phyloP scores from a whole-genome alignment of 2,113 vertebrate genomes.

The Tenrec ecaudatus region DNA sequence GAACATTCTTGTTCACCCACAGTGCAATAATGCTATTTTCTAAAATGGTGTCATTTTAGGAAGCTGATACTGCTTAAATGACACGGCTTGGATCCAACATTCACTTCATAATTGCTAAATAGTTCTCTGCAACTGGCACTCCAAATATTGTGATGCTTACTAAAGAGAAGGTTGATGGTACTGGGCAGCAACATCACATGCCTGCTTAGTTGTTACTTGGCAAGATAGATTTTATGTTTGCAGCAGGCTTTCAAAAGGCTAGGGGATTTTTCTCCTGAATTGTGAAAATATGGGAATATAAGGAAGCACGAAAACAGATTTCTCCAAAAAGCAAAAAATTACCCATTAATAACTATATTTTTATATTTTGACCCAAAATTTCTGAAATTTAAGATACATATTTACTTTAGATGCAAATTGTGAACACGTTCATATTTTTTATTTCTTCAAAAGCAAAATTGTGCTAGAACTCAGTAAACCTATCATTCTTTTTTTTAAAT shows the following conservation, averaged over 20 bases:
- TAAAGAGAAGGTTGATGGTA: conserved; percentile 12
- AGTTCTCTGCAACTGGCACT: conserved; percentile 9
- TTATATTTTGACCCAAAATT: not conserved
- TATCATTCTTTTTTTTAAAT: too few species aligned
- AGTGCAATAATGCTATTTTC: not conserved
- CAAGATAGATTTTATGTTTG: conserved; percentile 3
- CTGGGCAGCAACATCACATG: not conserved
- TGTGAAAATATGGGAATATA: conserved; percentile 18
- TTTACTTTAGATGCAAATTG: not conserved
- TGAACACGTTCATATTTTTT: not conserved
- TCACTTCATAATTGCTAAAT: conserved; percentile 22
- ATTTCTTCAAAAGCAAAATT: not conserved
- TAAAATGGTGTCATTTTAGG: conserved; percentile 2
- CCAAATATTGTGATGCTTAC: conserved; percentile 54
- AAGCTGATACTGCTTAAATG: not conserved
- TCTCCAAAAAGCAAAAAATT: not conserved
- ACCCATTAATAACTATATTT: not conserved
- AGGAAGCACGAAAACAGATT: not conserved
- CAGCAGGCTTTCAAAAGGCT: not conserved
- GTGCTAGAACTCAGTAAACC: not conserved
- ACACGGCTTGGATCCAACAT: not conserved
- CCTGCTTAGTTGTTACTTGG: conserved; percentile 16
- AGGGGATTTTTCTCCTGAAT: not conserved
- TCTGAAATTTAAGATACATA: not conserved
- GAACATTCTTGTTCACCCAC: not conserved